Evolutionary conservation across 35 echinoderm and acorn worm genomes (phyloP).

Genomic region (Apostichopus parvimensis): DNA sequence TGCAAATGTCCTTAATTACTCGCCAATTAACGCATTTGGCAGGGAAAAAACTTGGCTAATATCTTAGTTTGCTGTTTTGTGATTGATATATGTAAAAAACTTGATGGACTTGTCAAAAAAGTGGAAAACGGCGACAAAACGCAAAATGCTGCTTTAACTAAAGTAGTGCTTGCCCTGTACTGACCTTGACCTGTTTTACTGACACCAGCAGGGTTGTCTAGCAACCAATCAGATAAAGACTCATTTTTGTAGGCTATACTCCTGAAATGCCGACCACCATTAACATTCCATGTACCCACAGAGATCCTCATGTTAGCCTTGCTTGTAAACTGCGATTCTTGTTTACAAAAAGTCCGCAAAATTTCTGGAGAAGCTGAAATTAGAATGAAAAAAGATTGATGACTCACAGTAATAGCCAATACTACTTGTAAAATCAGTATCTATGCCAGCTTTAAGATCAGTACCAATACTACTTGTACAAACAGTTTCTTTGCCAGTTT

Average conservation of each 20-base stretch:
- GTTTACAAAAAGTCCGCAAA: conserved; percentile 64
- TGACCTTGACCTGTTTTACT: conserved; percentile 71
- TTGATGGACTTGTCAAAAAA: too few relatives aligned
- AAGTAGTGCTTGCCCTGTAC: background rate
- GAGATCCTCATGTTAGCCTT: conserved; percentile 59
- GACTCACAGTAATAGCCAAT: background rate
- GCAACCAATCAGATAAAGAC: conserved; percentile 86
- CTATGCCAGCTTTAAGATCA: too few relatives aligned
- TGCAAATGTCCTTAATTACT: too few relatives aligned
- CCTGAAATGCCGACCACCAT: conserved; percentile 83
- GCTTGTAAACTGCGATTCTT: conserved; percentile 76
- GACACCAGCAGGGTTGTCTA: conserved; percentile 77
- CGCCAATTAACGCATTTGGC: too few relatives aligned
- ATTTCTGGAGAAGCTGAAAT: conserved; percentile 78
- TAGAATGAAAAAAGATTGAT: conserved; percentile 9
- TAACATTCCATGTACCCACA: conserved; percentile 90
- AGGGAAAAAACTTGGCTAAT: too few relatives aligned
- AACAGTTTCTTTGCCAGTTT: too few relatives aligned
- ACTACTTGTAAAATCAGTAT: background rate
- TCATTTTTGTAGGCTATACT: conserved; percentile 87
- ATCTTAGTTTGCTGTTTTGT: too few relatives aligned
- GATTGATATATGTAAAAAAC: too few relatives aligned
- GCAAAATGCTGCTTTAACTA: too few relatives aligned
- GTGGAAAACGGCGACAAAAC: too few relatives aligned
- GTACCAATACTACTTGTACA: background rate